Evolutionary conservation across 2,797 vertebrate species (phyloP), one percentile per base, ranked within the genome.

Genomic region (Trachops cirrhosus): DNA sequence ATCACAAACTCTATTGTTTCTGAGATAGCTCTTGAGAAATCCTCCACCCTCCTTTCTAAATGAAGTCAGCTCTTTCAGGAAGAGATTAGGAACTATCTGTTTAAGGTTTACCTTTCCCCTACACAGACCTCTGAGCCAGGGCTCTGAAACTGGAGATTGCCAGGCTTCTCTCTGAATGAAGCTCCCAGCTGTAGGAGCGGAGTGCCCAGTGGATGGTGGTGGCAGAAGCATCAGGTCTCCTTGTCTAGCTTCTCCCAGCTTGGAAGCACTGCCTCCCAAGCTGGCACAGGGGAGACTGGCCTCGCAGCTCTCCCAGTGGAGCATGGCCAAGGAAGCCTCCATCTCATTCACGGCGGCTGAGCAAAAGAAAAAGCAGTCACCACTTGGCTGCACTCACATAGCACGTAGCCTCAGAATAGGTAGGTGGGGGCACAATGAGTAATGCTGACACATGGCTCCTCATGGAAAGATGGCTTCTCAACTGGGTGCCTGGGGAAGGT

Each of bases 401-500:
- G 12, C 64, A 52, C 4, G 34, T 46, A 22, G 29, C 50, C 44
- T 85, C 44, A 0, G 68, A 68, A 21, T 0, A 78, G 34, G 6
- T 48, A 50, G 24, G 19, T 15, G 2, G 6, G 26, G 83, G 2
- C 41, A 64, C 6, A n/a, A 82, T 57, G 41, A 62, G 39, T 59
- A 89, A 77, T 46, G 18, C 1, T 62, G 22, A 24, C 19, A 34
- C 19, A 5, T 0, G n/a, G 9, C 14, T 24, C 3, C 37, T 12
- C 5, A 10, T 22, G 10, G 18, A 26, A 50, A 77, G 59, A 71
- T 6, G 57, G 14, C 11, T 26, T 10, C 14, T n/a, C 24, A 3
- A 2, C 21, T 8, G 46, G 16, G 41, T 32, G 1, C 2, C 12
- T 4, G 3, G 1, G 5, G 2, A 3, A 11, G 19, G 7, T 21